Percentiles rank a stretch among this genome's conserved stretches.
Conservation (phyloP, 2,797 vertebrate genomes). For the Mionectes olivaceus region DNA sequence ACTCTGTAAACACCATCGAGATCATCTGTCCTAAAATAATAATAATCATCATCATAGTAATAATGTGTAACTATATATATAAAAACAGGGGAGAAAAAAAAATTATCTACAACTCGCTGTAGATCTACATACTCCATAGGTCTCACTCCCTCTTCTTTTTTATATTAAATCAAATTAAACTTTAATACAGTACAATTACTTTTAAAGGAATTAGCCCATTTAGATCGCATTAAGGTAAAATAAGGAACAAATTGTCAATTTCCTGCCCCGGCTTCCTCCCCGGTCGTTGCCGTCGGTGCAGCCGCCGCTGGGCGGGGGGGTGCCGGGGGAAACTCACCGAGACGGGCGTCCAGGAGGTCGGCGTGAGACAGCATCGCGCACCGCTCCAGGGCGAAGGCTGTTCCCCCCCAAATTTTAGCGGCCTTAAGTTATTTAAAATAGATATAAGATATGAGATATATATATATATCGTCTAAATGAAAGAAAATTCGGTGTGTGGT, state of each 20-base stretch:
- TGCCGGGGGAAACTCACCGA: conserved; percentile 83
- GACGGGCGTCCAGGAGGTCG: conserved; percentile 99
- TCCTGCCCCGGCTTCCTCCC: conserved; percentile 80
- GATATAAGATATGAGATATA: conserved; percentile 80
- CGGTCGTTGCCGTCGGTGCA: conserved; percentile 35
- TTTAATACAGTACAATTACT: conserved; percentile 93
- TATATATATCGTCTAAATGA: conserved; percentile 97
- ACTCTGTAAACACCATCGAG: conserved; percentile 1
- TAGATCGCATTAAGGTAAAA: conserved; percentile 90
- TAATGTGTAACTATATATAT: not conserved
- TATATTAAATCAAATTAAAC: conserved; percentile 94
- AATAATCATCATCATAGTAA: not conserved
- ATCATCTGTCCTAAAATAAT: conserved; percentile 28
- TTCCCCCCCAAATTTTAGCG: conserved; percentile 92
- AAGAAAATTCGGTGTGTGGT: conserved; percentile 97
- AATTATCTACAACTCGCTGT: conserved; percentile 47
- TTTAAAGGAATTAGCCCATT: conserved; percentile 94
- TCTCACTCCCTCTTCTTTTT: not conserved
- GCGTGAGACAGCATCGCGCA: conserved; percentile 98
- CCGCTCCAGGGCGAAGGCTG: conserved; percentile 94
- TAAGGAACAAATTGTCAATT: conserved; percentile 95
- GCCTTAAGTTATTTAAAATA: conserved; percentile 94
- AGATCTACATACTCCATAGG: conserved; percentile 79
- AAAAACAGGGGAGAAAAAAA: conserved; percentile 39
- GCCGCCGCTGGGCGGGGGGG: conserved; percentile 50